These are phyloP conservation scores for Trachops cirrhosus DNA, from an alignment of 2,797 vertebrate genomes.

Conservation along the genomic window DNA sequence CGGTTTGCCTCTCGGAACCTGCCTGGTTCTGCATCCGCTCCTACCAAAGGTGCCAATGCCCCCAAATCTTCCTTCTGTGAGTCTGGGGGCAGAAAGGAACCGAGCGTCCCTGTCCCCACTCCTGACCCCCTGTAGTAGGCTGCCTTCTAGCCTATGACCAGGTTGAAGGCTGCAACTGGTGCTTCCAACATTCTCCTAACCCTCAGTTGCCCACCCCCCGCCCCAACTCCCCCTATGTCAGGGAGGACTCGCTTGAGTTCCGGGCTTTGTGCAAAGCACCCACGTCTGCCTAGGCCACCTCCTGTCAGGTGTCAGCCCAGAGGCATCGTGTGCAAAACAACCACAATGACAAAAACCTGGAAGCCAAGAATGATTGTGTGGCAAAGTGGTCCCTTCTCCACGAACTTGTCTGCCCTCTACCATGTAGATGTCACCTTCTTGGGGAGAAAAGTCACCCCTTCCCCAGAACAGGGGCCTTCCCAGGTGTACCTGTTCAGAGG, in stretches of 20 bases:
- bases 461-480: not conserved
- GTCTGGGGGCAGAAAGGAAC: not conserved
- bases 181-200: not conserved
- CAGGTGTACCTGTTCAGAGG: not conserved
- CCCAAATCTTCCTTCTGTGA: not conserved
- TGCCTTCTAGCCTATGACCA: not conserved
- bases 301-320: not conserved
- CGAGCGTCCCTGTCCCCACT: not conserved
- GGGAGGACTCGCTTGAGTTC: not conserved
- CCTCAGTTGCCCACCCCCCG: rapidly evolving
- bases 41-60: not conserved
- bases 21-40: not conserved
- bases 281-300: rapidly evolving
- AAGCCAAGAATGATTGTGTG: not conserved
- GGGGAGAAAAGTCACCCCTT: not conserved
- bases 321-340: not conserved
- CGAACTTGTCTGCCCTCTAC: not conserved
- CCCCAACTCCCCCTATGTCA: rapidly evolving
- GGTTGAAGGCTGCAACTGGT: not conserved
- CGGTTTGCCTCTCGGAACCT: not conserved
- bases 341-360: not conserved
- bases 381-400: not conserved
- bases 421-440: not conserved
- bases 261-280: not conserved
- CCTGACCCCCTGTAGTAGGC: not conserved